Evolutionary conservation across 2,888 invertebrate genomes (phyloP).

Genomic region (Ormia ochracea): DNA sequence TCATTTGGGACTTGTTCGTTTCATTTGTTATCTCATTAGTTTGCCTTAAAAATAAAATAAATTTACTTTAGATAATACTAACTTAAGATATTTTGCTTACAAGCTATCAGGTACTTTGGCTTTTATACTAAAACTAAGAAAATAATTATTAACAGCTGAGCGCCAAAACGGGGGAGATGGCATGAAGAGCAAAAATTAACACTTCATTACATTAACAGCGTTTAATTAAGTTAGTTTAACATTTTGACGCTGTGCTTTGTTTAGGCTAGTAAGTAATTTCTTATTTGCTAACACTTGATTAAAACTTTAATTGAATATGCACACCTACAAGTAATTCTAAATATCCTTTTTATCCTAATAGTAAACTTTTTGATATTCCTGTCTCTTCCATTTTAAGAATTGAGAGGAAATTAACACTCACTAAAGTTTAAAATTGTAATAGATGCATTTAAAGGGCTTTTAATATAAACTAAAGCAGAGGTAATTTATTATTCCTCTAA

Average conservation of each 20-base stretch:
- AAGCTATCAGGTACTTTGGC: slow-evolving; percentile 75
- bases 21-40: slow-evolving; percentile 32
- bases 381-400: background rate
- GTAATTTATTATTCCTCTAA: background rate
- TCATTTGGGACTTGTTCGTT: slow-evolving; percentile 40
- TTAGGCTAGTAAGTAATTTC: slow-evolving; percentile 34
- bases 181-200: too few species aligned
- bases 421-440: slow-evolving; percentile 1
- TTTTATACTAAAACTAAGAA: slow-evolving; percentile 64
- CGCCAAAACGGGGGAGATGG: background rate
- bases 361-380: slow-evolving; percentile 12
- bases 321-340: background rate
- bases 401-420: background rate
- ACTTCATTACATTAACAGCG: too few species aligned
- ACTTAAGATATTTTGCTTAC: slow-evolving; percentile 65
- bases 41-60: slow-evolving; percentile 15
- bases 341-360: background rate
- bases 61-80: background rate
- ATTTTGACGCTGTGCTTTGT: background rate
- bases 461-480: slow-evolving; percentile 12
- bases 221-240: background rate
- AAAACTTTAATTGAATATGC: background rate
- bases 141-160: background rate
- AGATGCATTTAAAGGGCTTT: slow-evolving; percentile 28
- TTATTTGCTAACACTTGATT: slow-evolving; percentile 26